These are phyloP conservation scores for Myiozetetes cayanensis DNA, from an alignment of 2,113 vertebrate genomes.

Conservation along the genomic window DNA sequence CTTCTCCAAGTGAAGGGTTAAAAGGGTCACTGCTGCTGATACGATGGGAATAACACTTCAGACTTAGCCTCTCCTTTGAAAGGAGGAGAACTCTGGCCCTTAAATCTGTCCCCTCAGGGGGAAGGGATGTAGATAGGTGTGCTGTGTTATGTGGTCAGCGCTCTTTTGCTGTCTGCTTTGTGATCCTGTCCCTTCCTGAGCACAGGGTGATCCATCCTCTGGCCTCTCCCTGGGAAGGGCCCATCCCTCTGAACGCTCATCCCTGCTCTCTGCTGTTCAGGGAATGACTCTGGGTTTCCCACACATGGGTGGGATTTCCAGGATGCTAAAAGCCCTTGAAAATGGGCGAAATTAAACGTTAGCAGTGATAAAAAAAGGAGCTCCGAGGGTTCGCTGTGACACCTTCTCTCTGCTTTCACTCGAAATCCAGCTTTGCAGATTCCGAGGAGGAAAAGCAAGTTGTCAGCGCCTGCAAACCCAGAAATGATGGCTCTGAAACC, in stretches of 20 bases:
- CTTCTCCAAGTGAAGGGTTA: background rate
- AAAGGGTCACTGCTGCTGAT: background rate
- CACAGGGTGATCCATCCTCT: background rate
- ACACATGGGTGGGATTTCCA: background rate
- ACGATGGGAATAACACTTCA: background rate
- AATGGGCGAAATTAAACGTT: background rate
- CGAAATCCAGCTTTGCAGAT: background rate
- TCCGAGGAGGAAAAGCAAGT: background rate
- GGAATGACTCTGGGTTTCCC: background rate
- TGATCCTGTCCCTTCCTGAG: background rate
- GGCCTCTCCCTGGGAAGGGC: background rate
- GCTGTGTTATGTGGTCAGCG: background rate
- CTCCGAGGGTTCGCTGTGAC: background rate
- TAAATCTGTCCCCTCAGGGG: background rate
- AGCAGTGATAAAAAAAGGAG: background rate
- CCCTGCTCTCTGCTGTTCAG: background rate
- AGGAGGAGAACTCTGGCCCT: background rate
- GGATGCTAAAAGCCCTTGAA: background rate
- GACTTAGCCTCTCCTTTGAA: background rate
- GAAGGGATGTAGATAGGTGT: background rate
- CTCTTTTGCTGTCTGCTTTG: background rate
- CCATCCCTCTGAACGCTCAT: fast-evolving
- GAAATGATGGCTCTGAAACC: background rate
- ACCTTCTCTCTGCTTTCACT: background rate
- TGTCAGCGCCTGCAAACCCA: background rate